Conservation (phyloP, 2,888 invertebrate genomes). For the Caenorhabditis uteleia region DNA sequence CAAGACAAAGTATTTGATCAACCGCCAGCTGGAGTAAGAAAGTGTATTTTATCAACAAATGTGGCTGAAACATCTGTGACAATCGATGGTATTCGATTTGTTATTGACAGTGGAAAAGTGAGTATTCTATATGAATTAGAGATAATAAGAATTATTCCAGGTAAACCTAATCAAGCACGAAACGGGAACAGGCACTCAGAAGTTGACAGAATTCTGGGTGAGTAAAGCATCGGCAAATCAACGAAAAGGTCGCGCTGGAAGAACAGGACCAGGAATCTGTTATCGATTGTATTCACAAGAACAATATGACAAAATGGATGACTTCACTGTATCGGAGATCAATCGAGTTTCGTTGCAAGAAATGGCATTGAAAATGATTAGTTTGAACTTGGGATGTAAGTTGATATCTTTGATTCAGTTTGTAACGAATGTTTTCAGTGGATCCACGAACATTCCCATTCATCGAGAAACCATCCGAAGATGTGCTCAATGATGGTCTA, state of each 20-base stretch:
- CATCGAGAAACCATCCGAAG: constrained; percentile 86
- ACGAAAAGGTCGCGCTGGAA: constrained; percentile 78
- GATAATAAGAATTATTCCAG: too few species aligned
- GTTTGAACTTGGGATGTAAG: constrained; percentile 89
- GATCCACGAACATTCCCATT: constrained; percentile 81
- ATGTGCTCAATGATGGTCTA: constrained; percentile 86
- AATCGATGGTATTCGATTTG: constrained; percentile 95
- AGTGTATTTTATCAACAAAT: constrained; percentile 96
- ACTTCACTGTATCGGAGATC: constrained; percentile 72
- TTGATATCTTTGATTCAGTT: background rate
- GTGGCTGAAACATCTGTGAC: constrained; percentile 98
- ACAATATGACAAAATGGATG: constrained; percentile 68
- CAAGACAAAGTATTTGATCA: constrained; percentile 97
- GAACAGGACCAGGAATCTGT: constrained; percentile 88
- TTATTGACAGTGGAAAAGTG: constrained; percentile 89
- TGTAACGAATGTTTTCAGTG: constrained; percentile 41
- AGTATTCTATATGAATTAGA: too few species aligned
- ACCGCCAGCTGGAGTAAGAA: constrained; percentile 89
- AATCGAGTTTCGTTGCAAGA: constrained; percentile 92
- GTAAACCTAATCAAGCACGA: constrained; percentile 90
- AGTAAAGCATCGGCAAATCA: constrained; percentile 97
- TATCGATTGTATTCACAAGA: constrained; percentile 76
- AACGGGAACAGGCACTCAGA: constrained; percentile 85
- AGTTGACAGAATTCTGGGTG: constrained; percentile 84
- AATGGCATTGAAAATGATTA: constrained; percentile 87